Evolutionary conservation across 2,888 invertebrate genomes (phyloP), one percentile per base, ranked within the genome.

Genomic region (Tipula unca): DNA sequence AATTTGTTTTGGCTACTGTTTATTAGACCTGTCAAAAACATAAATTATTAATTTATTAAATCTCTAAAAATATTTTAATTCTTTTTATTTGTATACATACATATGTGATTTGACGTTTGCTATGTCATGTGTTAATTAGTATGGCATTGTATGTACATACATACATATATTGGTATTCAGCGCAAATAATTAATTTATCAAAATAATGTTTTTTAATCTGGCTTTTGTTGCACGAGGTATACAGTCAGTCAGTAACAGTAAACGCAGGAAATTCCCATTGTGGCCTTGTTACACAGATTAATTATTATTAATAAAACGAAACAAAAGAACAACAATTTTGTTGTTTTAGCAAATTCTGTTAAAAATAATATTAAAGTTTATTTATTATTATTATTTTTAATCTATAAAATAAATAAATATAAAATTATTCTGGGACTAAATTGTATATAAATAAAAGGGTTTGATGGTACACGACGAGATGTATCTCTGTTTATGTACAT

Each of bases 351-450:
- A 20, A 25, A 69, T 25, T 25, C 25, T 69, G 8, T 69, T 48
- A 17, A n/a, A n/a, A 69, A 69, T 69, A 69, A 69, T 69, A 25
- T 3, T 48, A 48, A 69, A 69, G 20, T 69, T 13, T 25, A 25
- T 69, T 69, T 69, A 69, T 69, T 69, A 69, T 69, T 69, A 69
- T 69, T 69, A 69, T 69, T 69, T 69, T 69, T 69, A 69, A 69
- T 69, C 69, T 69, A 69, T 25, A 69, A 69, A 69, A 25, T 69
- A 20, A 69, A 69, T 69, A 69, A 13, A 69, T n/a, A n/a, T n/a
- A n/a, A n/a, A n/a, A n/a, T n/a, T n/a, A n/a, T n/a, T n/a, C n/a
- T n/a, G n/a, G n/a, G n/a, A n/a, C n/a, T n/a, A n/a, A n/a, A n/a
- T n/a, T n/a, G n/a, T n/a, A n/a, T n/a, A 69, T 3, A 17, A 25